A percentile compares a stretch with the other conserved stretches of the same genome.
Conservation (phyloP, 2,113 vertebrate genomes). For the Aegotheles bennettii region DNA sequence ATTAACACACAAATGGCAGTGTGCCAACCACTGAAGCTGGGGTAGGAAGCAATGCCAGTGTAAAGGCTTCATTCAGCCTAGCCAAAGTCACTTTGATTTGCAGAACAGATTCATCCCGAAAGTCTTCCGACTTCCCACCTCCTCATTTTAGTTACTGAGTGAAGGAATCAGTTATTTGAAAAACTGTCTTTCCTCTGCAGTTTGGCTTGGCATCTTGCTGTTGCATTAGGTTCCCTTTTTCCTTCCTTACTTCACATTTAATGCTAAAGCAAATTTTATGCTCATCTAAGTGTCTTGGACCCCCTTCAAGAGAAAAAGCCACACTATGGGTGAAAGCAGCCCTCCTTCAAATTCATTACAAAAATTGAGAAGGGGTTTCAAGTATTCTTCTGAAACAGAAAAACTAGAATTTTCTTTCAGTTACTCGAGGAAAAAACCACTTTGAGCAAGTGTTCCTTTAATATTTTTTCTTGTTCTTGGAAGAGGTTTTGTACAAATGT, state of each 20-base stretch:
- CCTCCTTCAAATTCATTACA: not conserved
- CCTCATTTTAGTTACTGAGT: not conserved
- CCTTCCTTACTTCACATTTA: not conserved
- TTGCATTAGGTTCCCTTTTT: not conserved
- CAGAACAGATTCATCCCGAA: not conserved
- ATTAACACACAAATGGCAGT: not conserved
- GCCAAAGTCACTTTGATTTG: not conserved
- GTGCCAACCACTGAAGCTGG: not conserved
- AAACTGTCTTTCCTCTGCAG: not conserved
- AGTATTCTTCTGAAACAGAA: not conserved
- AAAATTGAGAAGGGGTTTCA: not conserved
- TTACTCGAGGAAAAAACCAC: not conserved
- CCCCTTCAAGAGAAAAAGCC: not conserved
- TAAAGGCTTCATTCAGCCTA: not conserved
- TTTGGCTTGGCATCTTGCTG: not conserved
- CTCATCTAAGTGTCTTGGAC: not conserved
- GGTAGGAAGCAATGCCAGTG: not conserved
- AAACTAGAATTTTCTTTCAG: constrained; percentile 1
- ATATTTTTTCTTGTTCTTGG: not conserved
- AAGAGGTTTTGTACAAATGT: constrained; percentile 18
- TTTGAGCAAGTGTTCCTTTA: not conserved
- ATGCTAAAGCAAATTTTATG: not conserved
- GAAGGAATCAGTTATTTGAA: not conserved
- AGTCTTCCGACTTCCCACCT: not conserved
- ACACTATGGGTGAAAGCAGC: not conserved